A percentile compares a stretch with the other conserved stretches of the same genome.
Evolutionary conservation across 2,797 vertebrate species (phyloP).

Genomic region (Darevskia mixta): DNA sequence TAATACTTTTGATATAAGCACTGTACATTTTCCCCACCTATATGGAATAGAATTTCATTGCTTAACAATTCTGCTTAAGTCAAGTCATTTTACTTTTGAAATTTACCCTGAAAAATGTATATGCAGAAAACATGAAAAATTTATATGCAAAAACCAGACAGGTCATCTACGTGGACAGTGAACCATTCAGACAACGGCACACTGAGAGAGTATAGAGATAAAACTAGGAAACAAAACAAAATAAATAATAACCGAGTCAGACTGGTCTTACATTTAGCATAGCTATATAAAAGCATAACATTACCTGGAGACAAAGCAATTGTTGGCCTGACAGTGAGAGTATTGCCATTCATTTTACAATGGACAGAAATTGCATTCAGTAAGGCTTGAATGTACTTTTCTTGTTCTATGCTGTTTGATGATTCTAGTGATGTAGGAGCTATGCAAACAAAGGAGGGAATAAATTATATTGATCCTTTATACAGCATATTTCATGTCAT

Average conservation of each 20-base stretch:
- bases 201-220: slow-evolving; percentile 40
- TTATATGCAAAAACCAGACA: neutral
- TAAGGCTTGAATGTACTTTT: slow-evolving; percentile 97
- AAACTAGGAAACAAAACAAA: neutral
- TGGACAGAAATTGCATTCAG: slow-evolving; percentile 91
- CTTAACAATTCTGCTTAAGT: slow-evolving; percentile 3
- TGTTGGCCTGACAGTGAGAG: slow-evolving; percentile 88
- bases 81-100: slow-evolving; percentile 27
- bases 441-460: slow-evolving; percentile 66
- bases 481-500: neutral
- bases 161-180: neutral
- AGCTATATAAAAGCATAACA: slow-evolving; percentile 35
- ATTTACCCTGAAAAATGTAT: neutral
- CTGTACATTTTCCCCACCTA: neutral
- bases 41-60: neutral
- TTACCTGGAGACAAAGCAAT: slow-evolving; percentile 95
- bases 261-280: slow-evolving; percentile 5
- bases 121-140: slow-evolving; percentile 8
- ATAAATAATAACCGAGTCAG: slow-evolving; percentile 31
- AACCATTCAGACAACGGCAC: slow-evolving; percentile 25
- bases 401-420: slow-evolving; percentile 97
- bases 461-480: slow-evolving; percentile 5
- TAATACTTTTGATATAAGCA: neutral
- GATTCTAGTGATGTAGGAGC: slow-evolving; percentile 91
- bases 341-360: slow-evolving; percentile 90